Conservation (phyloP, 2,113 vertebrate species). For the Microtus richardsoni region DNA sequence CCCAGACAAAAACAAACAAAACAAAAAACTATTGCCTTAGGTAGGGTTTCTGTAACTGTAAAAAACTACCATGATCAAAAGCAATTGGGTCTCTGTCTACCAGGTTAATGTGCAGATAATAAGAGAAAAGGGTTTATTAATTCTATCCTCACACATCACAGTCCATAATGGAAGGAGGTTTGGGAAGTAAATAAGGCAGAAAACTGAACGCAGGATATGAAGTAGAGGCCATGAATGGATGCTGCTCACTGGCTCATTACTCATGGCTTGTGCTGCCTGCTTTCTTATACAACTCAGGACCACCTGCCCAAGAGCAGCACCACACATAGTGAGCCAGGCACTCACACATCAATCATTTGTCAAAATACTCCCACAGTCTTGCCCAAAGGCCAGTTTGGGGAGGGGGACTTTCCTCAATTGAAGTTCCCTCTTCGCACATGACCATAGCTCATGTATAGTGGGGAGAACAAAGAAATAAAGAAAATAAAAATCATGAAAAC, state of each 20-base stretch:
- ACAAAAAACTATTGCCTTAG: not conserved
- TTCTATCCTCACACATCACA: not conserved
- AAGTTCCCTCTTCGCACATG: not conserved
- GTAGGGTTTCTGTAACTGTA: not conserved
- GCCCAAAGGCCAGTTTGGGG: not conserved
- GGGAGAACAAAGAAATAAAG: not conserved
- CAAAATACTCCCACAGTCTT: not conserved
- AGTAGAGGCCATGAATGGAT: not conserved
- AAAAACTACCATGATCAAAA: not conserved
- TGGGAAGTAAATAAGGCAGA: not conserved
- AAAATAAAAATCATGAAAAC: not conserved
- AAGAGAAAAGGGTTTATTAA: not conserved
- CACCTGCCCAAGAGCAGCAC: not conserved
- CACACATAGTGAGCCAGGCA: not conserved
- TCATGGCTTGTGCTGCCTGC: not conserved
- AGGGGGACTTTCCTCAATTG: not conserved
- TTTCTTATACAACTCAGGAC: not conserved
- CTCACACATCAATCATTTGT: not conserved
- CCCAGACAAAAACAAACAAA: not conserved
- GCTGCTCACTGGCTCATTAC: not conserved
- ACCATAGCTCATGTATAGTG: not conserved
- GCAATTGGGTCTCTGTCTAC: not conserved
- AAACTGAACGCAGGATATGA: not conserved
- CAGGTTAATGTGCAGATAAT: too few relatives aligned
- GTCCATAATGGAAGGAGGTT: not conserved